A percentile compares a stretch with the other conserved stretches of the same genome.
Evolutionary conservation across 2,113 vertebrate genomes (phyloP).

Genomic region (Gadus macrocephalus): DNA sequence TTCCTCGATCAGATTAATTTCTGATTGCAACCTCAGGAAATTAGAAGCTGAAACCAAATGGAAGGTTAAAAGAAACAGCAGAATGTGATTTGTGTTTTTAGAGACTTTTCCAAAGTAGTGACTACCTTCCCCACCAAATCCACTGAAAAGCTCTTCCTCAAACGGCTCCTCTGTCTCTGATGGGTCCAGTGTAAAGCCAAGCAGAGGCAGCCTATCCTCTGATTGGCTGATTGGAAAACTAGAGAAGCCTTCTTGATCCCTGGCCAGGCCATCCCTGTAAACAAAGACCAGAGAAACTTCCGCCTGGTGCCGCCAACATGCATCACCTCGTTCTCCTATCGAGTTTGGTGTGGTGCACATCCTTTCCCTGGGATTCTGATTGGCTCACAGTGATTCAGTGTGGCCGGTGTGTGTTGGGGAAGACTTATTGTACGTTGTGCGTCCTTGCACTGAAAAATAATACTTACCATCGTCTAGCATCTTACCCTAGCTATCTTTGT

Average conservation of each 20-base stretch:
- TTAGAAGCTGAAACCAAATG: constrained; percentile 27
- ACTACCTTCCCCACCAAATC: constrained; percentile 40
- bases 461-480: no score
- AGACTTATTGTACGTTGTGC: no score
- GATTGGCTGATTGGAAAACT: constrained; percentile 25
- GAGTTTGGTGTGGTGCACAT: no score
- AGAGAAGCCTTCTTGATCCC: neutral
- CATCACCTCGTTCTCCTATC: no score
- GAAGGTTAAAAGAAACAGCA: neutral
- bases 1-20: constrained; percentile 46
- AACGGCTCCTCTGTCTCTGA: constrained; percentile 22
- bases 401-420: no score
- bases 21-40: constrained; percentile 27
- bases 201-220: constrained; percentile 15
- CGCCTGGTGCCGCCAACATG: no score
- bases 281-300: constrained; percentile 9
- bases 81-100: neutral
- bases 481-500: no score
- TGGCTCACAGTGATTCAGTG: no score
- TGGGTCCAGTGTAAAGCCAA: constrained; percentile 38
- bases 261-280: constrained; percentile 31
- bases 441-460: no score
- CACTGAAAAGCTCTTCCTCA: constrained; percentile 41
- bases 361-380: no score
- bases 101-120: neutral